Conservation (phyloP, 1,140 invertebrate species). For the Octopus sinensis region DNA sequence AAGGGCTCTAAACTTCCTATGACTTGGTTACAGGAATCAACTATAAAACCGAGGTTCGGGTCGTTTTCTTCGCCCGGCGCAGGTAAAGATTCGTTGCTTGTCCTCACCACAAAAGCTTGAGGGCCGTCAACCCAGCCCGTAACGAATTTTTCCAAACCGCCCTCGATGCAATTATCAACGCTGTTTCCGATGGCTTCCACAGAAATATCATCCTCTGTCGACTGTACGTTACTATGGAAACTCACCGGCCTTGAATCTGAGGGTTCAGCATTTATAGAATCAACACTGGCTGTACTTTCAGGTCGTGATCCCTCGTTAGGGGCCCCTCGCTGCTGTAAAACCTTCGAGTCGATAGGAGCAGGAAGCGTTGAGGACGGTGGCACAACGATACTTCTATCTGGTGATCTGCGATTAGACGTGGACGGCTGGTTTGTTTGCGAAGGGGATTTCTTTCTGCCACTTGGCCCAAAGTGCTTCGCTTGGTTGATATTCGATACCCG, state of each 20-base stretch:
- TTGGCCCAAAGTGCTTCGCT: not conserved
- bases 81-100: too few species aligned
- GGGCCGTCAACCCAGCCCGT: constrained; percentile 51
- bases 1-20: constrained; percentile 27
- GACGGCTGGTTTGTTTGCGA: not conserved
- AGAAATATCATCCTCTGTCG: constrained; percentile 17
- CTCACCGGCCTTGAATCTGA: constrained; percentile 42
- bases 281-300: constrained; percentile 41
- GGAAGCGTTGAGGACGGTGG: not conserved
- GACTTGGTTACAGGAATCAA: constrained; percentile 27
- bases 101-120: too few species aligned
- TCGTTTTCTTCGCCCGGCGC: not conserved
- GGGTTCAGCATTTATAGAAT: constrained; percentile 38
- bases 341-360: not conserved
- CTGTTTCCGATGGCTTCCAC: not conserved
- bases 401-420: not conserved
- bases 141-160: constrained; percentile 47
- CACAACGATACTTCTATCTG: not conserved
- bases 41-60: constrained; percentile 25
- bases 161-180: constrained; percentile 7
- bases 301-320: constrained; percentile 20
- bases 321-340: not conserved
- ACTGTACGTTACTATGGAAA: constrained; percentile 33
- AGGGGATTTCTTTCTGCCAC: not conserved
- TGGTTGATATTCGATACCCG: not conserved